phyloP scores from a whole-genome alignment of 2,797 vertebrate species.

The Vireo griseus region DNA sequence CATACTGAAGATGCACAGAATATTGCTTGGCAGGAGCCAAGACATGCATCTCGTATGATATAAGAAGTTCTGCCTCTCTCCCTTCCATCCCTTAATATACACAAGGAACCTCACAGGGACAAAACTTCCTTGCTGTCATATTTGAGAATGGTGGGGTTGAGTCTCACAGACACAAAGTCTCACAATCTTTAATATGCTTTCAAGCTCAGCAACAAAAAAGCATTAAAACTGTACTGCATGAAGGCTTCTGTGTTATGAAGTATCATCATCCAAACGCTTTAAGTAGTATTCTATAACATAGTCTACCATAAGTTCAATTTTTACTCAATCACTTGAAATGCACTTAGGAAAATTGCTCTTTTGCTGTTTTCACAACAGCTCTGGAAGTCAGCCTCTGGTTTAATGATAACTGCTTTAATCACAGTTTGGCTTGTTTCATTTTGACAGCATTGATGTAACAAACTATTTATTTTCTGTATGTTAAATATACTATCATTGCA shows the following conservation, averaged over 20 bases:
- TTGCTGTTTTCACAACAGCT: slow-evolving; percentile 68
- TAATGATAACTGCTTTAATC: slow-evolving; percentile 69
- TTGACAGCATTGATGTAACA: slow-evolving; percentile 65
- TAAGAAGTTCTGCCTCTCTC: background rate
- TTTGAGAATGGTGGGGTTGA: background rate
- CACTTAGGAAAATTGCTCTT: slow-evolving; percentile 71
- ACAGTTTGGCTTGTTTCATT: slow-evolving; percentile 66
- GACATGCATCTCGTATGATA: slow-evolving; percentile 9
- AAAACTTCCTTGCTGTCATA: background rate
- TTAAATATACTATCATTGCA: slow-evolving; percentile 53
- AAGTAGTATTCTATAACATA: slow-evolving; percentile 53
- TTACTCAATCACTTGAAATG: slow-evolving; percentile 59
- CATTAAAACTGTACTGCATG: slow-evolving; percentile 25
- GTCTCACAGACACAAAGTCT: background rate
- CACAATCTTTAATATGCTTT: background rate
- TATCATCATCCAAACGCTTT: slow-evolving; percentile 56
- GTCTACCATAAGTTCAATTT: slow-evolving; percentile 49
- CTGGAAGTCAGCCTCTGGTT: slow-evolving; percentile 62
- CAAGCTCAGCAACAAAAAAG: slow-evolving; percentile 17
- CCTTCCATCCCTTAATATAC: background rate
- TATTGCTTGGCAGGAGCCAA: slow-evolving; percentile 56
- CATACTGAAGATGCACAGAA: slow-evolving; percentile 24
- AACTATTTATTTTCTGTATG: slow-evolving; percentile 69
- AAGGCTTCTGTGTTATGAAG: slow-evolving; percentile 59
- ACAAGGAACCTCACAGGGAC: background rate